Evolutionary conservation across 2,888 invertebrate species (phyloP), one percentile per base, ranked within the genome.

Genomic region (Apotomis turbidana): DNA sequence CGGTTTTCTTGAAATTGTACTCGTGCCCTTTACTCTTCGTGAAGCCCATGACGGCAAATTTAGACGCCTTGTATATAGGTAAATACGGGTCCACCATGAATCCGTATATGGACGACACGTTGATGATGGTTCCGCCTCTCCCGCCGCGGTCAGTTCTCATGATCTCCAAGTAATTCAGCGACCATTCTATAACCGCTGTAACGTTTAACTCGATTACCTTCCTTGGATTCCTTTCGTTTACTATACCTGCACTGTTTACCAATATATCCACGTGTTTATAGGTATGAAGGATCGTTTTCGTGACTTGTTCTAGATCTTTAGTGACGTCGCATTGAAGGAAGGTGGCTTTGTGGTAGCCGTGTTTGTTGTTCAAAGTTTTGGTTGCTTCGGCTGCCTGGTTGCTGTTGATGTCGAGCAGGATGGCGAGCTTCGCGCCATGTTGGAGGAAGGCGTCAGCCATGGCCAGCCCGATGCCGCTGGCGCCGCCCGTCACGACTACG

Each of bases 91-190:
- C 81, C 0, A 93, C 85, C 74, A 86, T 83, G 51, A 93, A 87
- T 0, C 95, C 95, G 71, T 94, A 90, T 12, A 94, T 90, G 0
- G 95, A 95, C 1, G 95, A 66, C 3, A 95, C 88, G 81, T 95
- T 95, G 15, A 95, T 87, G 58, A 95, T 89, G 8, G 90, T 87
- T 5, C 95, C 95, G 3, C 95, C 95, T 59, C 83, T 78, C 2
- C 93, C 93, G 3, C 90, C 88, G 38, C 86, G 87, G 75, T 91
- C 86, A 60, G 83, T 87, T 38, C 93, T 86, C 91, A 94, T 90
- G 81, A 91, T 86, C 73, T 94, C 85, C 74, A 94, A 82, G n/a
- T 88, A 94, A 46, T 94, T 82, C 38, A 90, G 77, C 3, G 87
- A 88, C 49, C 92, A 78, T 49, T 74, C 77, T 46, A 77, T 74